phyloP scores from a whole-genome alignment of 2,797 vertebrate genomes.

The Anguilla marmorata region DNA sequence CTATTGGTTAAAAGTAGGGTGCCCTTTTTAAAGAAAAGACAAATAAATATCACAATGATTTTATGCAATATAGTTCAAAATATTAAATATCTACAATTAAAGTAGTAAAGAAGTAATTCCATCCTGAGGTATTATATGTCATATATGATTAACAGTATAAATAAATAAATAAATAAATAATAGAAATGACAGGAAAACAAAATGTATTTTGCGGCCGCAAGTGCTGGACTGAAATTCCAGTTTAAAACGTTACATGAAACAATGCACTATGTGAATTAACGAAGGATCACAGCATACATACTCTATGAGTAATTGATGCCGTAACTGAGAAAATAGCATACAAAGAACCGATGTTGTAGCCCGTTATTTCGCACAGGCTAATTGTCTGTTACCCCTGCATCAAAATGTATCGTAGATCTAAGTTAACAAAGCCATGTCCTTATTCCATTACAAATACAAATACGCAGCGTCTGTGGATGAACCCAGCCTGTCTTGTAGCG shows the following conservation, averaged over 20 bases:
- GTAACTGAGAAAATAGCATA: background rate
- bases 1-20: constrained; percentile 49
- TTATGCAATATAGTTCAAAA: background rate
- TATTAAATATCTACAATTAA: background rate
- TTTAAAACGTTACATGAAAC: background rate
- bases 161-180: background rate
- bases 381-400: background rate
- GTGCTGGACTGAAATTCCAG: background rate
- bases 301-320: background rate
- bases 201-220: background rate
- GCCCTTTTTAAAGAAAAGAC: background rate
- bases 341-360: background rate
- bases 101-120: background rate
- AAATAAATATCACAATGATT: background rate
- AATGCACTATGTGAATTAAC: background rate
- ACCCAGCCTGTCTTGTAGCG: background rate
- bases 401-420: background rate
- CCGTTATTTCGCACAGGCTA: background rate
- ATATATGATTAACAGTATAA: background rate
- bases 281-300: background rate
- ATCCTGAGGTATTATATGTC: background rate
- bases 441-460: background rate
- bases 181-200: background rate
- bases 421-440: background rate
- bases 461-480: background rate